phyloP scores from a whole-genome alignment of 2,113 vertebrate species.

The Archilochus colubris region DNA sequence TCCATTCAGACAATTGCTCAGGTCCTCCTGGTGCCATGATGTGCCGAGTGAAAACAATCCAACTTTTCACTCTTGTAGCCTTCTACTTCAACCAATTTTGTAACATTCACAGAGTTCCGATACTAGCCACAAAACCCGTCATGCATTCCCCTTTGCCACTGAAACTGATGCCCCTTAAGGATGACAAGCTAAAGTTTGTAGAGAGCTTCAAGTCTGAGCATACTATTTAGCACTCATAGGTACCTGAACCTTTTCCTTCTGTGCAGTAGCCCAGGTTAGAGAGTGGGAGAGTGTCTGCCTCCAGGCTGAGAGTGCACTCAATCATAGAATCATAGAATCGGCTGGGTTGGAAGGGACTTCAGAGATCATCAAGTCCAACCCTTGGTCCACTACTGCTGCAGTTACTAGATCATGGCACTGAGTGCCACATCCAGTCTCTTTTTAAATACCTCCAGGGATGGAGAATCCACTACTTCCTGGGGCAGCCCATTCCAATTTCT shows the following conservation, averaged over 20 bases:
- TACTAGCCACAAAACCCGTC: background rate
- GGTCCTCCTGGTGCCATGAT: background rate
- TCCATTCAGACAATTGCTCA: background rate
- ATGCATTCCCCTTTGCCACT: background rate
- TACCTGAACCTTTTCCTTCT: background rate
- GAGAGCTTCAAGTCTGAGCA: background rate
- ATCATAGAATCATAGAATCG: too few species aligned
- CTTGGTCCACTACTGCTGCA: too few species aligned
- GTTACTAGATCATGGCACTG: too few species aligned
- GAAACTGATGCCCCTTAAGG: background rate
- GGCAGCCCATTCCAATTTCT: too few species aligned
- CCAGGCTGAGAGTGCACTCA: background rate
- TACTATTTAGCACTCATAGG: background rate
- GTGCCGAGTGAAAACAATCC: background rate
- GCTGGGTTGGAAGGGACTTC: too few species aligned
- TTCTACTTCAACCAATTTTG: background rate
- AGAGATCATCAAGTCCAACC: too few species aligned
- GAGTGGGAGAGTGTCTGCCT: fast-evolving
- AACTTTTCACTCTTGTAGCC: background rate
- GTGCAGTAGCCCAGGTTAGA: background rate
- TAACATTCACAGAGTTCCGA: background rate
- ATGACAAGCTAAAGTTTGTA: background rate
- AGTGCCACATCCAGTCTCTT: too few species aligned
- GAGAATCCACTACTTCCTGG: too few species aligned
- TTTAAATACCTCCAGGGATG: too few species aligned